These are phyloP conservation scores for Solenopsis invicta DNA, from an alignment of 1,140 invertebrate genomes.

Conservation along the genomic window DNA sequence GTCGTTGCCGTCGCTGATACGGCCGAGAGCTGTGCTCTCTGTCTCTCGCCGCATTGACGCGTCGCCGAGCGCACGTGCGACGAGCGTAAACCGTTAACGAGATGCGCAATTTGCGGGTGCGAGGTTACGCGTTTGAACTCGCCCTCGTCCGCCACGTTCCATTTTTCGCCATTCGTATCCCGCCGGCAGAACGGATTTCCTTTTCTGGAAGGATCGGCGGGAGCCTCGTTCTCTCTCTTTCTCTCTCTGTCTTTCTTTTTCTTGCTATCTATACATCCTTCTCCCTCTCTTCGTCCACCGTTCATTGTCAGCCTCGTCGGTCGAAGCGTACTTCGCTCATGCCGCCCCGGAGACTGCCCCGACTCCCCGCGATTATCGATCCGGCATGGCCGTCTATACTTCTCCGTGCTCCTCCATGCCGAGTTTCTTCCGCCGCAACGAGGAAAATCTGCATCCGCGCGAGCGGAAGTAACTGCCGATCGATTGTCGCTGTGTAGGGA, in stretches of 20 bases:
- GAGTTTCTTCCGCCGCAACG: conserved; percentile 22
- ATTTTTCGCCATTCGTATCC: neutral
- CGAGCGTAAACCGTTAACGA: neutral
- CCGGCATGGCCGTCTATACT: conserved; percentile 24
- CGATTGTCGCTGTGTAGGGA: conserved; percentile 29
- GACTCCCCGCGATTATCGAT: conserved; percentile 50
- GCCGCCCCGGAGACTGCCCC: conserved; percentile 34
- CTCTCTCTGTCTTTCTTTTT: conserved; percentile 26
- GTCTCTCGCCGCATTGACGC: conserved; percentile 47
- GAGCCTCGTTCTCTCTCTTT: neutral
- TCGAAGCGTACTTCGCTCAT: conserved; percentile 45
- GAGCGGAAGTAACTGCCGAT: conserved; percentile 48
- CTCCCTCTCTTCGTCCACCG: conserved; percentile 27
- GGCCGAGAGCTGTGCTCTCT: neutral
- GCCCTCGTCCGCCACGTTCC: conserved; percentile 1
- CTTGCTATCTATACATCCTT: conserved; percentile 30
- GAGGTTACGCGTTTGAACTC: conserved; percentile 12
- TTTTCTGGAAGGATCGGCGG: conserved; percentile 58
- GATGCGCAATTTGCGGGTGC: conserved; percentile 29
- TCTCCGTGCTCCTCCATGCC: conserved; percentile 5
- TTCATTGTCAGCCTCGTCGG: conserved; percentile 33
- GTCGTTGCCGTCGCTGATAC: neutral
- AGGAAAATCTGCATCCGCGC: conserved; percentile 46
- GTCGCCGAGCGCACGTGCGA: conserved; percentile 60
- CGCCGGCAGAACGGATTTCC: conserved; percentile 44